Evolutionary conservation across 2,888 invertebrate species (phyloP).

Genomic region (Pristionchus fissidentatus): DNA sequence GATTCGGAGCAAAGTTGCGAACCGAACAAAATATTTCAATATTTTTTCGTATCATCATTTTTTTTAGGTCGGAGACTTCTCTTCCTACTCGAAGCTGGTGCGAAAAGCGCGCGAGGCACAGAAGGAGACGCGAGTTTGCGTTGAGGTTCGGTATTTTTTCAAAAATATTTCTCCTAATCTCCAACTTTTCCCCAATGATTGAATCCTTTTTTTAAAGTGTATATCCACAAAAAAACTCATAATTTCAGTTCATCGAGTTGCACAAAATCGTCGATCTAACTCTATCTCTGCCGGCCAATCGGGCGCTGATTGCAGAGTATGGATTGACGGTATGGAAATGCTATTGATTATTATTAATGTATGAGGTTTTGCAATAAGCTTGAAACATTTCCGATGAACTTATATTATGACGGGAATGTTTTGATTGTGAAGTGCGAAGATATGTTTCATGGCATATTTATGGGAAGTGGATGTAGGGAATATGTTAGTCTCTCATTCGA

Average conservation of each 20-base stretch:
- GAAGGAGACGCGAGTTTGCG: constrained; percentile 45
- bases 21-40: background rate
- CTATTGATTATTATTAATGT: background rate
- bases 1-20: background rate
- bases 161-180: background rate
- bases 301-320: constrained; percentile 57
- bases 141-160: constrained; percentile 11
- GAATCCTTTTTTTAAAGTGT: too few species aligned
- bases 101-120: constrained; percentile 27
- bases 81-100: constrained; percentile 7
- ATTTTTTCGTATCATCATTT: background rate
- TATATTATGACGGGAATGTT: too few species aligned
- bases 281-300: constrained; percentile 57
- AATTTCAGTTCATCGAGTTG: constrained; percentile 56
- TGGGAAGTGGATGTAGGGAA: too few species aligned
- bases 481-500: too few species aligned
- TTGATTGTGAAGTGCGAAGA: too few species aligned
- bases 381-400: too few species aligned
- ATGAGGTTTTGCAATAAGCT: background rate
- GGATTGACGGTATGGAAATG: constrained; percentile 23
- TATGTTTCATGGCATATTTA: too few species aligned
- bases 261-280: constrained; percentile 59
- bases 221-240: too few species aligned
- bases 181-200: too few species aligned
- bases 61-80: constrained; percentile 33